Evolutionary conservation across 2,888 invertebrate genomes (phyloP).

Genomic region (Priocnemis perturbator): DNA sequence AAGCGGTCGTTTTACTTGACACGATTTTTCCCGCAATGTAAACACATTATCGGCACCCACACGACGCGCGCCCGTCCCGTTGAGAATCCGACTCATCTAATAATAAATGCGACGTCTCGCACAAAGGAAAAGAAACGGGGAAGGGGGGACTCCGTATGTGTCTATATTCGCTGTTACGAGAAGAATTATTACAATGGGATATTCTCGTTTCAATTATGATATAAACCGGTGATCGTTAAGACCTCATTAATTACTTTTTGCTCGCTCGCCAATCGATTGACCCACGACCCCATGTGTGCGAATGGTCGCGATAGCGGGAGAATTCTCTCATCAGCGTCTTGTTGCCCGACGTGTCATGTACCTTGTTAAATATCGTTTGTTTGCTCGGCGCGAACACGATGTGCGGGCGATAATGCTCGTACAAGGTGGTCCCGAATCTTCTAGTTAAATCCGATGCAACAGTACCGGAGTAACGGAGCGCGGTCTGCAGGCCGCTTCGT

Average conservation of each 20-base stretch:
- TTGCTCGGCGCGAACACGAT: conserved; percentile 5
- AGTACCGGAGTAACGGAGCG: no score
- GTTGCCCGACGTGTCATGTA: conserved; percentile 11
- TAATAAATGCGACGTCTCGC: not conserved
- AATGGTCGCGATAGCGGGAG: conserved; percentile 37
- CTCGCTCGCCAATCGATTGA: conserved; percentile 7
- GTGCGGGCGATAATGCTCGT: not conserved
- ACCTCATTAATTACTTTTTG: conserved; percentile 26
- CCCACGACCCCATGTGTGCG: conserved; percentile 14
- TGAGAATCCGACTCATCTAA: not conserved
- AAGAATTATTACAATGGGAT: conserved; percentile 44
- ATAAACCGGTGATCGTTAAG: conserved; percentile 39
- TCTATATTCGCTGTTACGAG: conserved; percentile 30
- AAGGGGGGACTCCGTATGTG: not conserved
- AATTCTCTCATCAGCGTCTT: not conserved
- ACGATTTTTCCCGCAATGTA: conserved; percentile 3
- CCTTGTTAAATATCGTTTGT: conserved; percentile 9
- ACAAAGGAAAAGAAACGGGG: not conserved
- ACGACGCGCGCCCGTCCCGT: not conserved
- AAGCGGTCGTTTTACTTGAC: not conserved
- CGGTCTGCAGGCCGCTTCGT: no score
- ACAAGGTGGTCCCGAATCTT: not conserved
- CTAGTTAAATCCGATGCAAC: no score
- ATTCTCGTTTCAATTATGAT: conserved; percentile 48
- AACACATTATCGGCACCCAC: not conserved